phyloP scores from a whole-genome alignment of 2,113 vertebrate genomes.

The Etia nguti region DNA sequence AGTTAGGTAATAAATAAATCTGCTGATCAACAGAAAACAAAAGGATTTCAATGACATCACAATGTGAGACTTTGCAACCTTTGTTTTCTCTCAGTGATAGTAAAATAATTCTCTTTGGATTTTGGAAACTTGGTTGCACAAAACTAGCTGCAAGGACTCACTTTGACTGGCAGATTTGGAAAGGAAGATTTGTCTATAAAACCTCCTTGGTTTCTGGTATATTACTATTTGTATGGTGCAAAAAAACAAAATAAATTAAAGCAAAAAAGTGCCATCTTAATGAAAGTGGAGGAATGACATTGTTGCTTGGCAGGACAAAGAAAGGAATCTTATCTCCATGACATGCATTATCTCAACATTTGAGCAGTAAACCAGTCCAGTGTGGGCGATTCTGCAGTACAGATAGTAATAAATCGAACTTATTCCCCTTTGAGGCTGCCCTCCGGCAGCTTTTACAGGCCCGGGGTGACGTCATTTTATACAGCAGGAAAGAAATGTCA shows the following conservation, averaged over 20 bases:
- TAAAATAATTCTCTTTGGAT: background rate
- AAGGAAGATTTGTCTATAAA: background rate
- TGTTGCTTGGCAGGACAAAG: background rate
- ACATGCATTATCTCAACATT: background rate
- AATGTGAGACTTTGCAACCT: background rate
- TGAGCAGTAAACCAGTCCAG: constrained; percentile 4
- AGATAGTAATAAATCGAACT: background rate
- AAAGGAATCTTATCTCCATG: background rate
- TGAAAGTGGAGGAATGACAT: background rate
- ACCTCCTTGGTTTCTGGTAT: background rate
- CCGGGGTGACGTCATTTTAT: background rate
- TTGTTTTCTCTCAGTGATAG: background rate
- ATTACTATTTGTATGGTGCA: background rate
- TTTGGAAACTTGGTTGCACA: background rate
- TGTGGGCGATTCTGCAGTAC: background rate
- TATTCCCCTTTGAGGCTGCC: constrained; percentile 3
- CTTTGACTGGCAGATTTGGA: background rate
- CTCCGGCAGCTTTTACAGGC: background rate
- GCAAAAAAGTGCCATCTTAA: background rate
- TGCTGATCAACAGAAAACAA: background rate
- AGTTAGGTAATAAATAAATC: background rate
- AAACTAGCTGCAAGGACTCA: background rate
- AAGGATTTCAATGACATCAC: background rate
- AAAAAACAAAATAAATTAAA: background rate
- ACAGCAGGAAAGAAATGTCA: background rate